phyloP scores from a whole-genome alignment of 2,888 invertebrate species.

The Andrena chrysosceles region DNA sequence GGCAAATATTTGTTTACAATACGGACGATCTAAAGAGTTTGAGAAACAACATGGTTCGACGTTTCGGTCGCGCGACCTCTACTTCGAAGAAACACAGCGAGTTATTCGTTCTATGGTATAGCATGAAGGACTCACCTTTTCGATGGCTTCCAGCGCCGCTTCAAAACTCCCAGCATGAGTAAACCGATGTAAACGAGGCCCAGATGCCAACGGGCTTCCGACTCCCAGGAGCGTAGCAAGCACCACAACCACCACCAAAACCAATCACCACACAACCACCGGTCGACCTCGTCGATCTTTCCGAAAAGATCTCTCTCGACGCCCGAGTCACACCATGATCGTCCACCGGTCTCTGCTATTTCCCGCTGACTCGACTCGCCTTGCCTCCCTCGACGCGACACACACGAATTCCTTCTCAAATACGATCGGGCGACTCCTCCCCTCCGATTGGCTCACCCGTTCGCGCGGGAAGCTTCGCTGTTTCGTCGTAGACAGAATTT shows the following conservation, averaged over 20 bases:
- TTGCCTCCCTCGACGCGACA: slow-evolving; percentile 18
- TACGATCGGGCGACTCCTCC: not conserved
- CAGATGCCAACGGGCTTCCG: slow-evolving; percentile 72
- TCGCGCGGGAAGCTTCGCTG: slow-evolving; percentile 15
- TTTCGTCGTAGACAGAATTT: slow-evolving; percentile 4
- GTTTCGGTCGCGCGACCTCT: too few relatives aligned
- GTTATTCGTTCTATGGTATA: not conserved
- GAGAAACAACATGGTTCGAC: not conserved
- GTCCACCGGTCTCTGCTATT: slow-evolving; percentile 39
- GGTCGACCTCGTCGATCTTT: slow-evolving; percentile 62
- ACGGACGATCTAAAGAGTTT: too few relatives aligned
- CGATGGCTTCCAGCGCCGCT: slow-evolving; percentile 83
- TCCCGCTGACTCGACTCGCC: slow-evolving; percentile 20
- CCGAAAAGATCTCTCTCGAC: slow-evolving; percentile 55
- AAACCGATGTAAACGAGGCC: slow-evolving; percentile 72
- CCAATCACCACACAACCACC: slow-evolving; percentile 70
- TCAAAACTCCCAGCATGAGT: slow-evolving; percentile 82
- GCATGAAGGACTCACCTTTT: slow-evolving; percentile 74
- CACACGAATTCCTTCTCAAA: slow-evolving; percentile 16
- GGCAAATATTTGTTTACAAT: too few relatives aligned
- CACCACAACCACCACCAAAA: slow-evolving; percentile 69
- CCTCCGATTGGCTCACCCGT: slow-evolving; percentile 8
- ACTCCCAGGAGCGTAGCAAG: slow-evolving; percentile 67
- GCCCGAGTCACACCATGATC: slow-evolving; percentile 69
- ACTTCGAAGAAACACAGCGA: too few relatives aligned